These are phyloP conservation scores for Cheirogaleus medius DNA, from an alignment of 2,113 vertebrate species.

Conservation along the genomic window DNA sequence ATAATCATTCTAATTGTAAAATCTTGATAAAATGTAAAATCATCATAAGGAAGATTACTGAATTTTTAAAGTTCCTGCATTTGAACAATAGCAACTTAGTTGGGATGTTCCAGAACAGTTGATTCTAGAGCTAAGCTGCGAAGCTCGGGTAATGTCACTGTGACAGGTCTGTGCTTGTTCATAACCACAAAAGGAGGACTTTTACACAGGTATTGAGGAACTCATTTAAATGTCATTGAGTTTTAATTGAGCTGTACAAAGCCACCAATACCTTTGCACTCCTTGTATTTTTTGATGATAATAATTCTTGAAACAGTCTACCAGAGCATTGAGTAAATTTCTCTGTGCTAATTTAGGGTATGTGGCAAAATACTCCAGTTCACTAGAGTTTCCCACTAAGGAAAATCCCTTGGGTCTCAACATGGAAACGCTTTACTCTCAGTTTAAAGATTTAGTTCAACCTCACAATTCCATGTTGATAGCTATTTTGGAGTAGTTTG, in stretches of 20 bases:
- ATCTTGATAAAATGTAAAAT: too few relatives aligned
- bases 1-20: neutral
- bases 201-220: neutral
- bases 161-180: too few relatives aligned
- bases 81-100: neutral
- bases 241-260: fast-evolving
- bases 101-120: neutral
- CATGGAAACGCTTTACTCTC: neutral
- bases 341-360: neutral
- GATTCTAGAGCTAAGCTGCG: neutral
- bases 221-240: neutral
- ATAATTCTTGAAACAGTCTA: neutral
- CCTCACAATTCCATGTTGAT: neutral
- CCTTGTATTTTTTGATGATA: too few relatives aligned
- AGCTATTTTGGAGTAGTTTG: neutral
- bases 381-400: neutral
- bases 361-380: neutral
- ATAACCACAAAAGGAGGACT: too few relatives aligned
- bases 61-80: neutral
- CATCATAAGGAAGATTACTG: neutral
- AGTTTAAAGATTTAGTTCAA: neutral
- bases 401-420: neutral
- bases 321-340: neutral
- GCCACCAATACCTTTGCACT: fast-evolving
- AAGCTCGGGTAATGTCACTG: neutral